These are phyloP conservation scores for Brachionus koreanus DNA, from an alignment of 1,140 invertebrate genomes.

Conservation along the genomic window DNA sequence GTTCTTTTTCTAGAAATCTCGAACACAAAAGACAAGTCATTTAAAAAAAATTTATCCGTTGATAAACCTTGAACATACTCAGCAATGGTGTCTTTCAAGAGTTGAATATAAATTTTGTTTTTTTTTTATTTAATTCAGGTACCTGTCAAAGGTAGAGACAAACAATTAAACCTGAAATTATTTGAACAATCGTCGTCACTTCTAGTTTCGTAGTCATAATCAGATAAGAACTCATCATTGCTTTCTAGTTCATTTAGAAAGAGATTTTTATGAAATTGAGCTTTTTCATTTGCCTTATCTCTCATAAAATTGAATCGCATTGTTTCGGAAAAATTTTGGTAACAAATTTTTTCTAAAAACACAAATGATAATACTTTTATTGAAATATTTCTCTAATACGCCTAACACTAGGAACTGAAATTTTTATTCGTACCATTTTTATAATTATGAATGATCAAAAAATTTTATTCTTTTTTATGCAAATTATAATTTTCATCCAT, in stretches of 20 bases:
- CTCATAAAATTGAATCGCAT: background rate
- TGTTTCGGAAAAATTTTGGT: background rate
- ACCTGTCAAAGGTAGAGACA: conserved; percentile 30
- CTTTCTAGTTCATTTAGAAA: background rate
- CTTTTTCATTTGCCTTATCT: background rate
- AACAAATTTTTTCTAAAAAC: background rate
- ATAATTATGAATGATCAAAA: background rate
- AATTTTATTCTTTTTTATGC: background rate
- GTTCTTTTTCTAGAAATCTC: conserved; percentile 41
- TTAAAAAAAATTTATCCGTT: conserved; percentile 25
- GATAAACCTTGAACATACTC: conserved; percentile 25
- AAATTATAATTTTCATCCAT: background rate
- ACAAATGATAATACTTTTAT: background rate
- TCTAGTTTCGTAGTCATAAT: background rate
- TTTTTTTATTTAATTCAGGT: too few species aligned
- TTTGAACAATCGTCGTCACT: background rate
- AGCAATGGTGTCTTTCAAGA: conserved; percentile 5
- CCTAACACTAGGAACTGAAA: background rate
- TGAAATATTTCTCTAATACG: background rate
- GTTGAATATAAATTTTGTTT: background rate
- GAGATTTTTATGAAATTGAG: conserved; percentile 17
- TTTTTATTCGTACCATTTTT: background rate
- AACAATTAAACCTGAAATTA: background rate
- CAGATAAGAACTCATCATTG: background rate
- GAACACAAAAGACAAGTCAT: conserved; percentile 39